Base-by-base conservation (phyloP, 2,888 invertebrate genomes). In the Eubasilissa splendida region DNA sequence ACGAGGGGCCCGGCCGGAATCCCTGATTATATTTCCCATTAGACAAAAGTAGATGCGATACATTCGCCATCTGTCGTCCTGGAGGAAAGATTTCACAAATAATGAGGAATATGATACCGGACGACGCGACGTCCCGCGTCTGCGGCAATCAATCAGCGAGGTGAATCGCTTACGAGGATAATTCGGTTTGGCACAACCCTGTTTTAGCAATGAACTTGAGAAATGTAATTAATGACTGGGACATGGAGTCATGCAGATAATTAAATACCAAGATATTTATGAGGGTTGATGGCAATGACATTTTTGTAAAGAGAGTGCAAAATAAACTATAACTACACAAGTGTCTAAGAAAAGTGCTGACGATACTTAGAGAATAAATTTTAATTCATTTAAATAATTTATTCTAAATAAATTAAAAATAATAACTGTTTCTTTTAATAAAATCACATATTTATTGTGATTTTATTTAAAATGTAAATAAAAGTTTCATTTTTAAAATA, bases 21-120 rank as follows among this genome's bases (percentile, higher is more conserved):
- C 80, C 80, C 83, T 81, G 83, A 83, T 83, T 81, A 80, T 81
- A 83, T 83, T 83, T 83, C 83, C 80, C 68, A 83, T 83, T 79
- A 81, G 79, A 80, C 77, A 77, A 78, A 76, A 79, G 71, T 78
- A 59, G 77, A 63, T 77, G 76, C 75, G 56, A 76, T 63, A 71
- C 70, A 71, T 70, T 76, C 73, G 75, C 81, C 83, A 83, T 83
- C 83, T 83, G 83, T 83, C 81, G 77, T 81, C 79, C 77, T 70
- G 75, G 53, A 70, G 71, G 75, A 81, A 79, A 83, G 80, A 83
- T 83, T 83, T 79, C 54, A 81, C 79, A 81, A 83, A 75, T 82
- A 82, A 82, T 82, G 78, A 80, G 80, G 80, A 78, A 82, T 80
- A 78, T 76, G 80, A 82, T 78, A 79, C 79, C 10, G 68, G 70